These are phyloP conservation scores for Paralichthys olivaceus DNA, from an alignment of 2,113 vertebrate genomes.

Conservation along the genomic window DNA sequence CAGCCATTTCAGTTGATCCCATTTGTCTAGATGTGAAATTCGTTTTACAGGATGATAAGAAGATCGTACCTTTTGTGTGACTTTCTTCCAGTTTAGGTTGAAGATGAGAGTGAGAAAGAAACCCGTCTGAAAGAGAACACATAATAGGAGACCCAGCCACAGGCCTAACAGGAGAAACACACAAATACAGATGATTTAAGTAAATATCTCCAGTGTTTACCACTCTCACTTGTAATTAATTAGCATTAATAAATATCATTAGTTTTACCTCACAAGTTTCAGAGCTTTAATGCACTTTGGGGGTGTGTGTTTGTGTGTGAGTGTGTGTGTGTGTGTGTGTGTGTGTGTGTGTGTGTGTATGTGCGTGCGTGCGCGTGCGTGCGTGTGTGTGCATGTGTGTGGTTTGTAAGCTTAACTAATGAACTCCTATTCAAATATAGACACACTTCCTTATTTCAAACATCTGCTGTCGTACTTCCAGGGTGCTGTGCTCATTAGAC, in stretches of 20 bases:
- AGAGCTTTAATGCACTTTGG: background rate
- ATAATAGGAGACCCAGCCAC: conserved; percentile 87
- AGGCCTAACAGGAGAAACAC: conserved; percentile 79
- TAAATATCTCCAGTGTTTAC: background rate
- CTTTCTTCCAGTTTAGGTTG: conserved; percentile 88
- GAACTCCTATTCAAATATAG: too few species aligned
- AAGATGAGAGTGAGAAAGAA: conserved; percentile 85
- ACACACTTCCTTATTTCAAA: too few species aligned
- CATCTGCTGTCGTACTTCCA: too few species aligned
- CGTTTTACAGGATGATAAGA: background rate
- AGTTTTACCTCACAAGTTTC: conserved; percentile 20
- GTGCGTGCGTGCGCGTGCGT: background rate
- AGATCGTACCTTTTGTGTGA: conserved; percentile 84
- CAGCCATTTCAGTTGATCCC: background rate
- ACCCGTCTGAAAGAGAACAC: conserved; percentile 73
- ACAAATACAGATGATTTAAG: conserved; percentile 8
- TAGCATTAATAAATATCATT: too few species aligned
- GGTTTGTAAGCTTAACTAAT: too few species aligned
- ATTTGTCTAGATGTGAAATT: background rate
- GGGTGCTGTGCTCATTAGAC: too few species aligned
- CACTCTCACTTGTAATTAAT: too few species aligned
- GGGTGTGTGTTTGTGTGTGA: too few species aligned
- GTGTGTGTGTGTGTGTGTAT: too few species aligned
- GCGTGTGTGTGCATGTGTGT: too few species aligned
- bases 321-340: too few species aligned